Evolutionary conservation across 2,797 vertebrate species (phyloP), one percentile per base, ranked within the genome.

Genomic region (Serranus cabrilla): DNA sequence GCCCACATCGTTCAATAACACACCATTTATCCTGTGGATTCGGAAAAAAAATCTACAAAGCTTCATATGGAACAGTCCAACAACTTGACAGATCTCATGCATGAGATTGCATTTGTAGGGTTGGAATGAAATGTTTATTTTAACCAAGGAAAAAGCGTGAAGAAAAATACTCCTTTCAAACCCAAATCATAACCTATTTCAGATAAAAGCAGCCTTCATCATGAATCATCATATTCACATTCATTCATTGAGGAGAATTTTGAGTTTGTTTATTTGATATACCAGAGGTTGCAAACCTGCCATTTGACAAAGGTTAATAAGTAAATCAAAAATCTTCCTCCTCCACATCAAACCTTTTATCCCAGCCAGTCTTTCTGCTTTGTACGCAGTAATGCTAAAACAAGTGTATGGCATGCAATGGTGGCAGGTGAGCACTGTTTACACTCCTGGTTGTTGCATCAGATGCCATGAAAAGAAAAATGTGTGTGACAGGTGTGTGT

Each of bases 1-100:
- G 79, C 86, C 89, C 89, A 77, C 88, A 89, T 75, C 81, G 87
- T 71, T 76, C 68, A 83, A 34, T 86, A 87, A 82, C 61, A 72
- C 75, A 80, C 65, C 16, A 74, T 88, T 89, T 80, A 83, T 64
- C 64, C 78, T 63, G 25, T 5, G 58, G 51, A 77, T 87, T 87
- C 80, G 17, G 61, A 74, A 64, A 65, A 43, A 40, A 55, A 75
- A 79, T 67, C 56, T 50, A 78, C 80, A 91, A 85, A 78, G 73
- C 69, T 61, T 76, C 56, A 61, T 39, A 43, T 51, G 58, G 79
- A 72, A 63, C 17, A 76, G 69, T 75, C 71, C 78, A 75, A 75
- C 68, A 70, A 78, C 49, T 47, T 71, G 49, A 76, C 70, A 83
- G 64, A 76, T 85, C 61, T 39, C 64, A 83, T 42, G 37, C 66